Evolutionary conservation across 2,888 invertebrate species (phyloP), one percentile per base, ranked within the genome.

Genomic region (Caenorhabditis macrosperma): DNA sequence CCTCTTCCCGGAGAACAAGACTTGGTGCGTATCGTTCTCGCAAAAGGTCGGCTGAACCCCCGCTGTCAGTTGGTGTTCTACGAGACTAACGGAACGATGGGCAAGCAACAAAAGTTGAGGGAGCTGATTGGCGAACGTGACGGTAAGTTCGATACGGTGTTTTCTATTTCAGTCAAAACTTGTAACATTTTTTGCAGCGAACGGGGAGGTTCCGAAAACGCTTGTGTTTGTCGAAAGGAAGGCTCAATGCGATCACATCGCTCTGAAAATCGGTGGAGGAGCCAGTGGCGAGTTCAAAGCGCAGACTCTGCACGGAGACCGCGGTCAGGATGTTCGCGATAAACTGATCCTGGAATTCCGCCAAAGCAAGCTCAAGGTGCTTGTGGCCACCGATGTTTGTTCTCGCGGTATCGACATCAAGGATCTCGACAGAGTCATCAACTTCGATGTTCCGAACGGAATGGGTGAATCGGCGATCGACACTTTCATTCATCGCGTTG

Each of bases 311-410:
- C 81, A 86, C 38, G 87, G 87, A 0, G 94, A 94, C 88, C 92
- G 95, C 7, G 91, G 93, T 0, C 95, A 95, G 88, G 90, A 93
- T 48, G 94, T 95, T 90, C 92, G 95, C n/a, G 95, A 95, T 88
- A 92, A 93, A 81, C 94, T 94, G 0, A 89, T 95, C n/a, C 60
- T 88, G 0, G 95, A 96, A 90, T 97, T 99, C 78, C 68, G 84
- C 7, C 6, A 30, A 0, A 78, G 82, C 20, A 83, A 91, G 15
- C 94, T 94, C 90, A 93, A 93, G 55, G 94, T 97, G 44, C 92
- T 99, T 0, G 95, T 99, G 0, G 97, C 97, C 0, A 98, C 98
- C 0, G 95, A 95, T 0, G 97, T 98, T 0, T 96, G 96, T 0
- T 95, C 97, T 0, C 92, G 98, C 44, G 98, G 98, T 0, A 92